These are phyloP conservation scores for Microcaecilia unicolor DNA, from an alignment of 2,797 vertebrate species.

Conservation along the genomic window DNA sequence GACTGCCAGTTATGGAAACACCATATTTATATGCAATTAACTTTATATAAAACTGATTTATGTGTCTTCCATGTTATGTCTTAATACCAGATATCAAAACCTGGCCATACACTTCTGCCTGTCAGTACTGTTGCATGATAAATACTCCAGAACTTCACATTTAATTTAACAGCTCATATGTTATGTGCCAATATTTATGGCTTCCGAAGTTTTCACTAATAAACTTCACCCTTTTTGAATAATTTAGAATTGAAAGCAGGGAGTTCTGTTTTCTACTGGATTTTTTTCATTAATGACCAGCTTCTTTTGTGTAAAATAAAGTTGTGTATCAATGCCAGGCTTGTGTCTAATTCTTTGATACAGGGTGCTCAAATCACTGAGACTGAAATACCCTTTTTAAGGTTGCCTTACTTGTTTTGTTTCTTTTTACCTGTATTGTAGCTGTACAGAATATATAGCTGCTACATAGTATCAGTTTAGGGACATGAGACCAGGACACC, in stretches of 20 bases:
- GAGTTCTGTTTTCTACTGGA: conserved; percentile 64
- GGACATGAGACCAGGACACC: no score
- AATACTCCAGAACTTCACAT: conserved; percentile 51
- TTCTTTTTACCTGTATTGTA: no score
- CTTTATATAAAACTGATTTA: conserved; percentile 58
- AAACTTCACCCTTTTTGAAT: conserved; percentile 57
- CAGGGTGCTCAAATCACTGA: no score
- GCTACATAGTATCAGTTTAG: no score
- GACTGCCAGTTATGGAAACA: conserved; percentile 40
- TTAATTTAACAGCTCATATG: conserved; percentile 57
- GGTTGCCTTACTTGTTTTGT: no score
- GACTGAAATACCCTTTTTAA: no score
- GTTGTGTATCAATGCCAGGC: conserved; percentile 40
- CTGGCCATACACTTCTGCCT: conserved; percentile 29
- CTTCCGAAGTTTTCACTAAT: conserved; percentile 68
- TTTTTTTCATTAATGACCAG: conserved; percentile 58
- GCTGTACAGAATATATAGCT: no score
- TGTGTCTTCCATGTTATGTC: conserved; percentile 60
- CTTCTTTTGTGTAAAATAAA: conserved; percentile 62
- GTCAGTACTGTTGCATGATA: conserved; percentile 55
- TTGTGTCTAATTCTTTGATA: conserved; percentile 40
- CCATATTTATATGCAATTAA: conserved; percentile 68
- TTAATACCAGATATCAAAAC: conserved; percentile 46
- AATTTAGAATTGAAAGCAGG: conserved; percentile 54
- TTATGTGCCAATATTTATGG: conserved; percentile 57